Percentiles rank a stretch among this genome's conserved stretches.
These are phyloP conservation scores for Sylvilagus bachmani DNA, from an alignment of 2,113 vertebrate genomes.

Conservation along the genomic window DNA sequence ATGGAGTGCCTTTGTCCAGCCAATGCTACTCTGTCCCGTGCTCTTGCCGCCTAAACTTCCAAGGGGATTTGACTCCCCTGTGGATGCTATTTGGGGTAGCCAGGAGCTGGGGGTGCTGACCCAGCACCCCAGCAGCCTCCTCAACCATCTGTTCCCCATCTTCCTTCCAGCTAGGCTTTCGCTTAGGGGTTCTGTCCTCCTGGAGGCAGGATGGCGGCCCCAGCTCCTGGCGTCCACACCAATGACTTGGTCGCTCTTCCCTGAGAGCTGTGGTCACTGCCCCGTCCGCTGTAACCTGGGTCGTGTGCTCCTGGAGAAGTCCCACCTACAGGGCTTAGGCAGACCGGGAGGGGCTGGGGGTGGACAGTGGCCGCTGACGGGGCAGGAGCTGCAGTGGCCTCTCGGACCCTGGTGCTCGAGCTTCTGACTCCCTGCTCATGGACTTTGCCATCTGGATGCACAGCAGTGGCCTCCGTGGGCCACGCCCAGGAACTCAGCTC, in stretches of 20 bases:
- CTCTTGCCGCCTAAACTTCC: too few relatives aligned
- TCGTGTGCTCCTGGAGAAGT: not conserved
- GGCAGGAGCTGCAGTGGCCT: not conserved
- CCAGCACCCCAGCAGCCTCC: too few relatives aligned
- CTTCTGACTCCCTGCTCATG: fast-evolving
- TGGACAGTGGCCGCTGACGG: fast-evolving
- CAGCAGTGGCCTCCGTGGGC: fast-evolving
- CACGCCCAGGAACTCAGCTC: not conserved
- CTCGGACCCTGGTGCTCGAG: too few relatives aligned
- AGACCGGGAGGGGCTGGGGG: too few relatives aligned
- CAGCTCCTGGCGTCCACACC: not conserved
- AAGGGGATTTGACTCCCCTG: too few relatives aligned
- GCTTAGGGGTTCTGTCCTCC: too few relatives aligned
- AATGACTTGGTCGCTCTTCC: not conserved
- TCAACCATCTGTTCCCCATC: not conserved
- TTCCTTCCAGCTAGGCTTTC: not conserved
- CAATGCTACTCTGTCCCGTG: too few relatives aligned
- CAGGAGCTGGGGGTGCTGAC: fast-evolving
- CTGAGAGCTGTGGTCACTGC: not conserved
- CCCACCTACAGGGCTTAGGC: not conserved
- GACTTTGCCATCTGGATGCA: fast-evolving
- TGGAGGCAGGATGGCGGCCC: not conserved
- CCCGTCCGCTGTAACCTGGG: not conserved
- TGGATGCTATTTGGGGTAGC: not conserved
- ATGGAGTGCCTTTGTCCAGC: not conserved